Evolutionary conservation across 2,888 invertebrate genomes (phyloP), one percentile per base, ranked within the genome.

Genomic region (Flexamia atlantica): DNA sequence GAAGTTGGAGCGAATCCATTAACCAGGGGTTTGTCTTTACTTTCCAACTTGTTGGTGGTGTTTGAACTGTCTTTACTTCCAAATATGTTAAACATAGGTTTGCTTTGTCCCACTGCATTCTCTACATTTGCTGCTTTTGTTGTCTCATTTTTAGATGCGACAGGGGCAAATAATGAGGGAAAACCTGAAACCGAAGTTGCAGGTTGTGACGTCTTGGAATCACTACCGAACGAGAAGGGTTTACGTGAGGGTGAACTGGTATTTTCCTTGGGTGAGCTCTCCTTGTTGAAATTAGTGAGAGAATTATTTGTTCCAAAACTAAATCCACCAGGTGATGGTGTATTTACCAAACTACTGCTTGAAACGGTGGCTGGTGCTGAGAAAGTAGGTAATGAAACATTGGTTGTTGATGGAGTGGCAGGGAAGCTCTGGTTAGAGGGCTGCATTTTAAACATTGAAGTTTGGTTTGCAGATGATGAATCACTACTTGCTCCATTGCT

Each of bases 191-290:
- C 23, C 4, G 79, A 17, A 2, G 76, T 30, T 28, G 25, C 23
- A 30, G 25, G 17, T 32, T 53, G 79, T 32, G 79, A 25, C 17
- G 20, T 20, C 28, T 79, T 79, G 1, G 57, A 14, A 25, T 46
- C 57, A 57, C 36, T 32, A 36, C 79, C 79, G 20, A 79, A 79
- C 14, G 79, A 57, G 36, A 79, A 57, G 9, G 79, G 30, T 32
- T 53, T 79, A 5, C n/a, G n/a, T 57, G 57, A 7, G 10, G 30
- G 23, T 28, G 50, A 76, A 46, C 20, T 14, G 14, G 36, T 17
- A 36, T 72, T 36, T 72, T 32, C 40, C 25, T 42, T 72, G 64
- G 64, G 64, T 2, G 28, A 64, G 17, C 30, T 40, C 25, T 40
- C 72, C 20, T 72, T 72, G 42, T 25, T 40, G 12, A 14, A 2